Conservation (phyloP, 53 echinoderm and acorn worm species). For the Mesocentrotus franciscanus region DNA sequence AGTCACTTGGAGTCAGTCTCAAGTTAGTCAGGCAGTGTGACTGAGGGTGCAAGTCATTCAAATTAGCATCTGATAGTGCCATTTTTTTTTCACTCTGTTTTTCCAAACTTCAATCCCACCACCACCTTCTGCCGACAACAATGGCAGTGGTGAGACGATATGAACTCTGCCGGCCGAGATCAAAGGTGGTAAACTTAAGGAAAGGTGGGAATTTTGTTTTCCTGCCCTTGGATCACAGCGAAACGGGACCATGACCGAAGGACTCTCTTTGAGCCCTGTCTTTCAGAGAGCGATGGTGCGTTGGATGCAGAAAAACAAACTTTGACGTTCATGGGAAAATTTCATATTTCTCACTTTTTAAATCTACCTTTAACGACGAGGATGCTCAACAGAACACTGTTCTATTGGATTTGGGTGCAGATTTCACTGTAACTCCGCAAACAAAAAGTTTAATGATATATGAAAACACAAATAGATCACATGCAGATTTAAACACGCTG, state of each 20-base stretch:
- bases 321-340: constrained; percentile 6
- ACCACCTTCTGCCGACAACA: background rate
- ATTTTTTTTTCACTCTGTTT: background rate
- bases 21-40: no score
- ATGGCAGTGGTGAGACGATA: background rate
- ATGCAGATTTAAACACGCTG: no score
- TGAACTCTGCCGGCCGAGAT: background rate
- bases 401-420: no score
- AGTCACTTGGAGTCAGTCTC: no score
- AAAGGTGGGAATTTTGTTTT: background rate
- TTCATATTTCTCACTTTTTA: background rate
- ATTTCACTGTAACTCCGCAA: no score
- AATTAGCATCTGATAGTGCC: constrained; percentile 30
- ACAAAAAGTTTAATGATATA: no score
- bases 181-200: background rate
- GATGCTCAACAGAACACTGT: no score
- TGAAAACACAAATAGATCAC: no score
- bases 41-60: background rate
- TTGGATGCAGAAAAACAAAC: background rate
- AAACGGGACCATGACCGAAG: background rate
- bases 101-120: background rate
- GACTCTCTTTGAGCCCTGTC: background rate
- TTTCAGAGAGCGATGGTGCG: background rate
- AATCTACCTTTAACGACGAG: no score
- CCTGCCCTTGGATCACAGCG: background rate